phyloP scores from a whole-genome alignment of 30 jellyfish, hydroid and myxozoan genomes.

The Pseudorhiza aurosa region DNA sequence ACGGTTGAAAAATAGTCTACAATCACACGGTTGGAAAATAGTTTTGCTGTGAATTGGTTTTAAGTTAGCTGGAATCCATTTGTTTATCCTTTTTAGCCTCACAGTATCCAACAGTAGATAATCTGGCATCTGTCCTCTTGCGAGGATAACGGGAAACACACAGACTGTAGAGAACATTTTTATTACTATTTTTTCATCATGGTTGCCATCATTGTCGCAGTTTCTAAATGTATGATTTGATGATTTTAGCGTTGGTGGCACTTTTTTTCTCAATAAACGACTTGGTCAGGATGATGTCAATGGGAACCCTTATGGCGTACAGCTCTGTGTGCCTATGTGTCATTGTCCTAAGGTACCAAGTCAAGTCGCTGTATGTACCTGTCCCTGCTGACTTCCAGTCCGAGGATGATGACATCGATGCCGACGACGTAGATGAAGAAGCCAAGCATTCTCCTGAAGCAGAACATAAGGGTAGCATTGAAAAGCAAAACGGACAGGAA shows the following conservation, averaged over 20 bases:
- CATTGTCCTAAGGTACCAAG: slow-evolving; percentile 53
- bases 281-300: slow-evolving; percentile 64
- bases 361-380: neutral
- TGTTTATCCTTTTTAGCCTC: no score
- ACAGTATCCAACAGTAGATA: no score
- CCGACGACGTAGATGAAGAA: neutral
- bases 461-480: neutral
- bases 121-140: no score
- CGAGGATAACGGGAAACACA: no score
- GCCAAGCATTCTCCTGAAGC: neutral
- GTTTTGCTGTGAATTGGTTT: no score
- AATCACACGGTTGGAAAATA: no score
- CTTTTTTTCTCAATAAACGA: slow-evolving; percentile 22
- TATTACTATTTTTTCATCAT: no score
- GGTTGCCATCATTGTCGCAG: no score
- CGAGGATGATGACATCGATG: neutral
- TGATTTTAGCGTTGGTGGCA: slow-evolving; percentile 52
- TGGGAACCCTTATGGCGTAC: slow-evolving; percentile 79
- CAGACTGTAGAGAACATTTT: no score
- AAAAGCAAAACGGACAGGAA: neutral
- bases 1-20: no score
- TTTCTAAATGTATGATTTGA: no score
- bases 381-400: slow-evolving; percentile 12
- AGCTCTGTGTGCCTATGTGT: slow-evolving; percentile 65
- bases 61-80: no score